A percentile compares a stretch with the other conserved stretches of the same genome.
phyloP scores from a whole-genome alignment of 2,797 vertebrate genomes.

The Eremophila alpestris region DNA sequence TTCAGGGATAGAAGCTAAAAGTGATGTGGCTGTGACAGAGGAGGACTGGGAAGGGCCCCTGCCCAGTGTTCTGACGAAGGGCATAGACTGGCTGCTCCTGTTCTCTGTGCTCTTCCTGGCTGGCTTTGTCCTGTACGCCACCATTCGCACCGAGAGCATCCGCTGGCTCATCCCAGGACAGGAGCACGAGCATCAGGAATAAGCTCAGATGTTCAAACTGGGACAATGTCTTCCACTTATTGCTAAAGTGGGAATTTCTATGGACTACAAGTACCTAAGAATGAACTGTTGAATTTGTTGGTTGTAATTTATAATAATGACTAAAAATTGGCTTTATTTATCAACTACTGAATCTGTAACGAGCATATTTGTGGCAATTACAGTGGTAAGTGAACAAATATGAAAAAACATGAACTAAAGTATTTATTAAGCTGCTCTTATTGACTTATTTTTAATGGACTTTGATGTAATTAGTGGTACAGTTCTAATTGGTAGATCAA shows the following conservation, averaged over 20 bases:
- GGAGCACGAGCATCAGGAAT: constrained; percentile 95
- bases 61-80: constrained; percentile 82
- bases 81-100: constrained; percentile 94
- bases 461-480: not conserved
- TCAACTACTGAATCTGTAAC: not conserved
- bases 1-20: constrained; percentile 87
- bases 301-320: not conserved
- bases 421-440: constrained; percentile 3
- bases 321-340: constrained; percentile 37
- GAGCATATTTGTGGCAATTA: not conserved
- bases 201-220: not conserved
- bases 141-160: constrained; percentile 90
- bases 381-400: not conserved
- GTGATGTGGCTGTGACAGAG: constrained; percentile 79
- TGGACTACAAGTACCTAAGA: not conserved
- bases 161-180: constrained; percentile 95
- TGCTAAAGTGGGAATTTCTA: not conserved
- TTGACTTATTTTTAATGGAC: not conserved
- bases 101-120: constrained; percentile 93
- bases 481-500: not conserved
- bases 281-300: not conserved
- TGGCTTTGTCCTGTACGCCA: constrained; percentile 87
- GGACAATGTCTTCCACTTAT: not conserved
- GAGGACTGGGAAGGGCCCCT: constrained; percentile 87
- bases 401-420: not conserved